Conservation (phyloP, 2,797 vertebrate genomes). For the Ptychadena robeensis region DNA sequence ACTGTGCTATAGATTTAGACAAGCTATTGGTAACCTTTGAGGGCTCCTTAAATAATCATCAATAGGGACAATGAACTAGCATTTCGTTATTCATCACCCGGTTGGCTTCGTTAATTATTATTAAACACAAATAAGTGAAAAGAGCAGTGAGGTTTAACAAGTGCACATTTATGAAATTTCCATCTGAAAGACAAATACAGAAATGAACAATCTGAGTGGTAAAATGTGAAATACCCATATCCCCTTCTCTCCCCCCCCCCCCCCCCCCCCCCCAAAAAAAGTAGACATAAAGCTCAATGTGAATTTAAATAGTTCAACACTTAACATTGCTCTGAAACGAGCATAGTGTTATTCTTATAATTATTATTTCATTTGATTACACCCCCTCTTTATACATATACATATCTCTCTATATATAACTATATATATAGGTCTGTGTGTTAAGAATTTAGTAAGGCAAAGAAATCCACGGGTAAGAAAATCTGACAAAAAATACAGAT, state of each 20-base stretch:
- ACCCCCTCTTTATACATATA: neutral
- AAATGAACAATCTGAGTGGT: constrained; percentile 64
- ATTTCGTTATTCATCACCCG: neutral
- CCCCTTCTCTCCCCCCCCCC: too few species aligned
- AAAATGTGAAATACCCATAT: constrained; percentile 54
- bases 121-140: neutral
- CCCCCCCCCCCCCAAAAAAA: neutral
- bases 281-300: neutral
- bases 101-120: neutral
- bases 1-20: neutral
- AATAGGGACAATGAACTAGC: neutral
- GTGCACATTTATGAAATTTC: constrained; percentile 33
- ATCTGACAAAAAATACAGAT: constrained; percentile 78
- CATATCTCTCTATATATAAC: constrained; percentile 7
- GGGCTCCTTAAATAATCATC: neutral
- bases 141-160: constrained; percentile 1
- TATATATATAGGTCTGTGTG: constrained; percentile 39
- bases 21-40: neutral
- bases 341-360: constrained; percentile 69
- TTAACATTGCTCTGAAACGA: constrained; percentile 78
- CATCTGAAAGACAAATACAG: constrained; percentile 49
- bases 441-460: constrained; percentile 82
- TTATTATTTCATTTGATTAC: constrained; percentile 8
- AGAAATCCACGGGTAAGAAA: constrained; percentile 70
- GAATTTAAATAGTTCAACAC: constrained; percentile 28